Evolutionary conservation across 2,888 invertebrate species (phyloP).

Genomic region (Pteria penguin): DNA sequence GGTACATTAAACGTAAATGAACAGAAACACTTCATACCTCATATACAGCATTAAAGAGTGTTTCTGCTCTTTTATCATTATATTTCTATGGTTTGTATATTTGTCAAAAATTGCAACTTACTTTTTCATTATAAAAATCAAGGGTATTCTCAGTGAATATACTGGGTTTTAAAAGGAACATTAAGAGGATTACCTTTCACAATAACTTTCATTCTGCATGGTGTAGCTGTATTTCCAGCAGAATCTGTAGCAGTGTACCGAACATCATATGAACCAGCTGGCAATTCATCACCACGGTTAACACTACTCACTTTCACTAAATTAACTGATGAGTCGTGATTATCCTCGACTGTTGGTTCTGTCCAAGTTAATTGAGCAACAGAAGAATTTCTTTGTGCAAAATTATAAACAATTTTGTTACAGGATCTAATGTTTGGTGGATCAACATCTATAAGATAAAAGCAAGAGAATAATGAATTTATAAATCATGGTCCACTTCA

Average conservation of each 20-base stretch:
- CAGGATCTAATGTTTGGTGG: slow-evolving; percentile 45
- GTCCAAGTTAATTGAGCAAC: slow-evolving; percentile 30
- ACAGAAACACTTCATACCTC: too few relatives aligned
- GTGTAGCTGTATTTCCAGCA: slow-evolving; percentile 44
- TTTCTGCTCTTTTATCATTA: too few relatives aligned
- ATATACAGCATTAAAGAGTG: too few relatives aligned
- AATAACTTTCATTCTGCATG: slow-evolving; percentile 46
- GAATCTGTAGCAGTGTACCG: slow-evolving; percentile 43
- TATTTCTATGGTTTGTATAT: too few relatives aligned
- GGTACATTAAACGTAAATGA: too few relatives aligned
- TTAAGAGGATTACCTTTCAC: slow-evolving; percentile 45
- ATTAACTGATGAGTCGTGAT: slow-evolving; percentile 18
- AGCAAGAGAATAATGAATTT: too few relatives aligned
- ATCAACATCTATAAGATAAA: slow-evolving; percentile 36
- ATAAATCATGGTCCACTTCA: too few relatives aligned
- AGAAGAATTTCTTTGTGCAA: slow-evolving; percentile 36
- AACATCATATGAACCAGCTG: slow-evolving; percentile 44
- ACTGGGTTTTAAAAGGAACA: too few relatives aligned
- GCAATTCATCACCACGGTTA: slow-evolving; percentile 17
- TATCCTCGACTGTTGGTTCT: slow-evolving; percentile 43
- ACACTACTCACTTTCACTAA: slow-evolving; percentile 16
- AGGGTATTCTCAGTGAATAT: too few relatives aligned
- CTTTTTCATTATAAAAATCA: too few relatives aligned
- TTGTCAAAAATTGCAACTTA: too few relatives aligned
- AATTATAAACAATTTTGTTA: slow-evolving; percentile 19